These are phyloP conservation scores for Phytoseiulus persimilis DNA, from an alignment of 2,888 invertebrate species.

Conservation along the genomic window DNA sequence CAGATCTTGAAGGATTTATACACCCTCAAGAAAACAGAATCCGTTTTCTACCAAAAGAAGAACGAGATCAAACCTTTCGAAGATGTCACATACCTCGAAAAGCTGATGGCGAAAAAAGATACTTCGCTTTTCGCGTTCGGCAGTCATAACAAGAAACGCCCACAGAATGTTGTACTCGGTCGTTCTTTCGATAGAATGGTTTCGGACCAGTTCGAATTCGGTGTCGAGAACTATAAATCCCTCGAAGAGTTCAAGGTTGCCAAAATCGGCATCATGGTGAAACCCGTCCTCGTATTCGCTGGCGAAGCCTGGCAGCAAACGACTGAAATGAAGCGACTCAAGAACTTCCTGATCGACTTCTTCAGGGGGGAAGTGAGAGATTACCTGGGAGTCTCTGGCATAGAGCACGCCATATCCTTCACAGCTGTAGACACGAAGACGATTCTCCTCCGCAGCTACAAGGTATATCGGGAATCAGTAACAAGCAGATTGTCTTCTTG, in stretches of 20 bases:
- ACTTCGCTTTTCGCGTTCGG: slow-evolving; percentile 81
- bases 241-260: slow-evolving; percentile 65
- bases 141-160: slow-evolving; percentile 86
- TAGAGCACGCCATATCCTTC: slow-evolving; percentile 86
- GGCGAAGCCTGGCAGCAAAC: slow-evolving; percentile 81
- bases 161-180: slow-evolving; percentile 77
- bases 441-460: slow-evolving; percentile 66
- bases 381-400: slow-evolving; percentile 75
- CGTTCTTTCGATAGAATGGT: slow-evolving; percentile 79
- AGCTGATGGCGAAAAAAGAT: slow-evolving; percentile 64
- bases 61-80: slow-evolving; percentile 90
- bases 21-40: slow-evolving; percentile 72
- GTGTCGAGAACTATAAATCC: slow-evolving; percentile 70
- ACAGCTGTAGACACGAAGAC: slow-evolving; percentile 66
- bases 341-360: slow-evolving; percentile 78
- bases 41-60: slow-evolving; percentile 60
- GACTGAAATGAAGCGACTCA: slow-evolving; percentile 66
- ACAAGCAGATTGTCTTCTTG: background rate
- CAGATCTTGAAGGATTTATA: slow-evolving; percentile 73
- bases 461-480: slow-evolving; percentile 49
- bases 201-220: slow-evolving; percentile 91
- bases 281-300: slow-evolving; percentile 82
- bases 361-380: slow-evolving; percentile 75
- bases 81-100: slow-evolving; percentile 65
- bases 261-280: slow-evolving; percentile 70